These are phyloP conservation scores for Basileuterus tristriatus DNA, from an alignment of 2,797 vertebrate species.

Conservation along the genomic window DNA sequence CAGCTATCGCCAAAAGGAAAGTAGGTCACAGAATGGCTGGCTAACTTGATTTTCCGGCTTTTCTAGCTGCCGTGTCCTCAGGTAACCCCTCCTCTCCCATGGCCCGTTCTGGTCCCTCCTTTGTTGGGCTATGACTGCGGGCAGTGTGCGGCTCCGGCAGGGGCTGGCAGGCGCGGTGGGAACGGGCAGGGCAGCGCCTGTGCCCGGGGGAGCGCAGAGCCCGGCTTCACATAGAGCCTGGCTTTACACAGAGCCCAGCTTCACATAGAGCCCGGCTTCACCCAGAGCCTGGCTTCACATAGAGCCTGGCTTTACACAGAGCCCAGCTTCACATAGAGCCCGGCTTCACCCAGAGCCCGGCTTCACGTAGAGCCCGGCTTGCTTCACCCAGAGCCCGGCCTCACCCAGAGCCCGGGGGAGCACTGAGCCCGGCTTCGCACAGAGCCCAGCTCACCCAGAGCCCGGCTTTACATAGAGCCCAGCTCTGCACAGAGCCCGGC, in stretches of 20 bases:
- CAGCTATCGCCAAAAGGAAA: slow-evolving; percentile 60
- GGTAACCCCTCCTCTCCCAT: slow-evolving; percentile 43
- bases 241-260: not conserved
- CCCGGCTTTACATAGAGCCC: not conserved
- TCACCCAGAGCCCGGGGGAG: not conserved
- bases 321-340: not conserved
- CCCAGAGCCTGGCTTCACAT: too few species aligned
- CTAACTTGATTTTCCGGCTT: slow-evolving; percentile 59
- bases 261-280: not conserved
- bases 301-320: too few species aligned
- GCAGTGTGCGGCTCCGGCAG: not conserved
- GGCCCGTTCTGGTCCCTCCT: not conserved
- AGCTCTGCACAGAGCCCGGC: not conserved
- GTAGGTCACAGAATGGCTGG: slow-evolving; percentile 61
- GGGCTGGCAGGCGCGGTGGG: slow-evolving; percentile 29
- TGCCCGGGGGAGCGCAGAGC: not conserved
- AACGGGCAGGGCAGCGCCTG: not conserved
- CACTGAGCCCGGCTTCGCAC: not conserved
- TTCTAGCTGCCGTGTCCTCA: slow-evolving; percentile 38
- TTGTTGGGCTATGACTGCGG: not conserved
- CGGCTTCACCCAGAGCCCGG: accelerated
- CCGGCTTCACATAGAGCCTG: accelerated
- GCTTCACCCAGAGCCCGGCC: not conserved
- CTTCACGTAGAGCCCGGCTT: not conserved
- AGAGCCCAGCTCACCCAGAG: not conserved